Evolutionary conservation across 2,888 invertebrate species (phyloP).

Genomic region (Adineta ricciae): DNA sequence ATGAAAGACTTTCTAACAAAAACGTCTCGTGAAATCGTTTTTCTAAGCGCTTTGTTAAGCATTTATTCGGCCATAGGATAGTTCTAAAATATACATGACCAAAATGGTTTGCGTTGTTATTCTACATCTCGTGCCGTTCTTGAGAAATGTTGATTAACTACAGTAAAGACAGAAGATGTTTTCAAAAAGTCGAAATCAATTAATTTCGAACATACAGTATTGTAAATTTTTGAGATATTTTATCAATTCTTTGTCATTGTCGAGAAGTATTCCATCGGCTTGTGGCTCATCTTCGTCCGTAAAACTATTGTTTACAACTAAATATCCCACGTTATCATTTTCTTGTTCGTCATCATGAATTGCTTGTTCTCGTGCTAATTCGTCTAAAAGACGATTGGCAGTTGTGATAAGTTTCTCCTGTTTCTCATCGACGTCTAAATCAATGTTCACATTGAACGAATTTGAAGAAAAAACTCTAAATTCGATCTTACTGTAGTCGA

Average conservation of each 20-base stretch:
- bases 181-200: neutral
- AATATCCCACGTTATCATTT: neutral
- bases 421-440: neutral
- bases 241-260: neutral
- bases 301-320: neutral
- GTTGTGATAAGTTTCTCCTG: neutral
- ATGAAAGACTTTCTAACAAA: no score
- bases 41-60: no score
- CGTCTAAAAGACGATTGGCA: neutral
- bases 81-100: no score
- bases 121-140: no score
- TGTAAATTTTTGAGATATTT: neutral
- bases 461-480: no score
- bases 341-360: neutral
- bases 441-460: no score
- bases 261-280: neutral
- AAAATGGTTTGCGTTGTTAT: no score
- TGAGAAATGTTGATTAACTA: no score
- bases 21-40: no score
- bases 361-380: neutral
- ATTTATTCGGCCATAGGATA: no score
- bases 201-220: neutral
- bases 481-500: neutral
- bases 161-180: no score
- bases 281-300: neutral